Evolutionary conservation across 2,797 vertebrate species (phyloP), one percentile per base, ranked within the genome.

Genomic region (Diplodus puntazzo): DNA sequence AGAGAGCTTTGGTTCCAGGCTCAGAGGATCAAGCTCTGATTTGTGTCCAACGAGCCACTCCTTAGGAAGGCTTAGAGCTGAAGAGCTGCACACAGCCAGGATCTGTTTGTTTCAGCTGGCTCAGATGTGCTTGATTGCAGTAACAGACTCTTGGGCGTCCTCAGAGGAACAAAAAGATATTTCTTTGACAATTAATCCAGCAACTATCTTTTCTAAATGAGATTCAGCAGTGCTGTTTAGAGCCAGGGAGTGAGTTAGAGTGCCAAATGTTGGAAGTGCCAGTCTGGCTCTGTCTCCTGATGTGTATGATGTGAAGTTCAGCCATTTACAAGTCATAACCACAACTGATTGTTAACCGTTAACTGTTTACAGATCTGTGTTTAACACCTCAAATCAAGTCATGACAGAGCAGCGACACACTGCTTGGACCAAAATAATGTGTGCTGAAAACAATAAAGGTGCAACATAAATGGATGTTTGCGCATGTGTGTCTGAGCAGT

Each of bases 11-110:
- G 69, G 58, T 66, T 61, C 34, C 2, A 27, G 27, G 52, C 79
- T 73, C 64, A 62, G 39, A 82, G 64, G 73, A 75, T 82, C 78
- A 75, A 52, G 66, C 53, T 66, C 48, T 65, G 79, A 75, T 77
- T 80, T 59, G 34, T 55, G 48, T 70, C 73, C 78, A 77, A 59
- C 1, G 20, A 77, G 75, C 45, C 14, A 2, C 62, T 84, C 74
- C 59, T 60, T 20, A 57, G 16, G 34, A 76, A 48, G 50, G 53
- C 66, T 75, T 75, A 52, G 71, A 79, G 46, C n/a, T 54, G 69
- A 57, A 53, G 48, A 70, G 57, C 69, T 16, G 64, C 13, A 2
- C 42, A 18, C n/a, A 74, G 61, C 39, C 69, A 18, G 52, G 11
- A 7, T 76, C 60, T 73, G 63, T 79, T 85, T 53, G 23, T 71